Conservation (phyloP, 2,888 invertebrate species). For the Laspeyria flexula region DNA sequence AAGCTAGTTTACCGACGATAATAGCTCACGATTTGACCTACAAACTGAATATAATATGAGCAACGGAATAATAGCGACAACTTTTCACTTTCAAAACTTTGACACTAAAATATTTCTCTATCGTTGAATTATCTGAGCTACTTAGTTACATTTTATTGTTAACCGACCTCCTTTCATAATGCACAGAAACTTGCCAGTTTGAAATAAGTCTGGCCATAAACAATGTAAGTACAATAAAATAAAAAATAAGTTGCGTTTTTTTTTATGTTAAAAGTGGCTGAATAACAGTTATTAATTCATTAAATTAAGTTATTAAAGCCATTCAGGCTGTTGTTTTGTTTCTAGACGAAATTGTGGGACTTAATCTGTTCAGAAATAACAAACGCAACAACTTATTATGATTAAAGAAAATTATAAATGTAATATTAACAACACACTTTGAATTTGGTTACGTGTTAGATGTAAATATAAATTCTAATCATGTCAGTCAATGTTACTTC, state of each 20-base stretch:
- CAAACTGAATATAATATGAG: constrained; percentile 24
- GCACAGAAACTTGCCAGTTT: not conserved
- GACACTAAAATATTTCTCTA: constrained; percentile 26
- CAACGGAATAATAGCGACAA: constrained; percentile 24
- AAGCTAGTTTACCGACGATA: constrained; percentile 26
- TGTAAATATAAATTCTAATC: not conserved
- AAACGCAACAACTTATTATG: not conserved
- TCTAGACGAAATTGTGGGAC: not conserved
- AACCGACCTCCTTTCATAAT: constrained; percentile 35
- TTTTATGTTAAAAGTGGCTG: too few relatives aligned
- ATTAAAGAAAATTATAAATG: not conserved
- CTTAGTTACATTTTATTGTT: constrained; percentile 33
- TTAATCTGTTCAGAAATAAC: not conserved
- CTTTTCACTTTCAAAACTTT: constrained; percentile 42
- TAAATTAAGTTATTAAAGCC: too few relatives aligned
- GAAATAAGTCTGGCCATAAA: not conserved
- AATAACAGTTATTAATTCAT: too few relatives aligned
- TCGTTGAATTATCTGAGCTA: constrained; percentile 25
- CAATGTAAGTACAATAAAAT: not conserved
- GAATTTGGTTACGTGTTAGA: not conserved
- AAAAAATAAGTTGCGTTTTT: too few relatives aligned
- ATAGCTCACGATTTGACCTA: constrained; percentile 36
- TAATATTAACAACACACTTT: not conserved
- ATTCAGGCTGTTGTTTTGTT: too few relatives aligned
- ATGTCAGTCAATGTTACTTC: not conserved